Conservation (phyloP, 2,797 vertebrate genomes). For the Perodicticus potto region DNA sequence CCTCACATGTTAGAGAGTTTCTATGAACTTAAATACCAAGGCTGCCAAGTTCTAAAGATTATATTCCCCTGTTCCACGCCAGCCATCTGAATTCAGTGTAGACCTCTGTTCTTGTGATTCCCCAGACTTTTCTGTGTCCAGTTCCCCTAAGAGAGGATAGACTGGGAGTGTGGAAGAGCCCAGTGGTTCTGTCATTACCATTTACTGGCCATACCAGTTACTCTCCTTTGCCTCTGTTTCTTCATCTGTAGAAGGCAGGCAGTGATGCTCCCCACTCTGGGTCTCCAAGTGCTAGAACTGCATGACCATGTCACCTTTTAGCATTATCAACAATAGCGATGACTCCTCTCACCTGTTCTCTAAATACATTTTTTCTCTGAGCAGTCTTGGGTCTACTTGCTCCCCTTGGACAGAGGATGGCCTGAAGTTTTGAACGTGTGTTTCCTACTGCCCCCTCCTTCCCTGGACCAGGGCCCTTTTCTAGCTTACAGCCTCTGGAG, state of each 20-base stretch:
- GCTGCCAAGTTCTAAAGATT: neutral
- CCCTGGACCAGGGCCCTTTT: neutral
- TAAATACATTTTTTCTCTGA: neutral
- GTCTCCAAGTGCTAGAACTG: neutral
- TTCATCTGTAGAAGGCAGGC: neutral
- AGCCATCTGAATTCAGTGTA: neutral
- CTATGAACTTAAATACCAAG: neutral
- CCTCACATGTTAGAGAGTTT: neutral
- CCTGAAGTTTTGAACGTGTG: neutral
- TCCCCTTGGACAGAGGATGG: neutral
- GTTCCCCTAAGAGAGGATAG: neutral
- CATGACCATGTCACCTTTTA: fast-evolving
- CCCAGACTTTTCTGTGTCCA: neutral
- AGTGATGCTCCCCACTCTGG: neutral
- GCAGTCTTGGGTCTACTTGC: too few relatives aligned
- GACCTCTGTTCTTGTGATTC: neutral
- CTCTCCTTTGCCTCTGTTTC: neutral
- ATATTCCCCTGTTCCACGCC: neutral
- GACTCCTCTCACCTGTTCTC: neutral
- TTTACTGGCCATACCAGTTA: neutral
- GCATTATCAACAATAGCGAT: too few relatives aligned
- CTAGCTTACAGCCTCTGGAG: neutral
- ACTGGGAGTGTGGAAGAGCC: neutral
- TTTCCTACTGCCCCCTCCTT: neutral
- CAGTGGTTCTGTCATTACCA: neutral